Evolutionary conservation across 1,140 invertebrate genomes (phyloP), one percentile per base, ranked within the genome.

Genomic region (Geopemphigus sp.): DNA sequence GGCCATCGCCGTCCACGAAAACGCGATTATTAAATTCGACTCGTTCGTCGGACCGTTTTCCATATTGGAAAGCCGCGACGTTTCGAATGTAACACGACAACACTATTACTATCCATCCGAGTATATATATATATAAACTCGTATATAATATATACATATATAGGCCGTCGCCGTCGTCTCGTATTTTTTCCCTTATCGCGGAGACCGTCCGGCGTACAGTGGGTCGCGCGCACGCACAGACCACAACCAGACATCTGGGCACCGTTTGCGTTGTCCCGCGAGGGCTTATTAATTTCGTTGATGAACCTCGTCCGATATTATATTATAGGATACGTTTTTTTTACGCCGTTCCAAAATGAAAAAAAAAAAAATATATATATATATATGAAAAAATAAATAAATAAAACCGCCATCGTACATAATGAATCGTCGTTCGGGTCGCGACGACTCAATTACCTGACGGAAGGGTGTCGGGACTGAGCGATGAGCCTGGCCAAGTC

Each of bases 161-260:
- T n/a, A n/a, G n/a, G n/a, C n/a, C n/a, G n/a, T n/a, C n/a, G n/a
- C n/a, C n/a, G n/a, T n/a, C n/a, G n/a, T n/a, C n/a, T n/a, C n/a
- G n/a, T 39, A 57, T 59, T 56, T 29, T 39, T 19, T 32, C 32
- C 11, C 2, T 39, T 66, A 45, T 39, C n/a, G n/a, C n/a, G n/a
- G n/a, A n/a, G n/a, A n/a, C 29, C 54, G 17, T 39, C 19, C 22
- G 17, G 15, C 26, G 19, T 47, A 15, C 45, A n/a, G n/a, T n/a
- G n/a, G 5, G 53, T 32, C 72, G 19, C 5, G 0, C 5, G 8
- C 17, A n/a, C n/a, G n/a, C n/a, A n/a, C n/a, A n/a, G n/a, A n/a
- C n/a, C n/a, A n/a, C n/a, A n/a, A n/a, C n/a, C n/a, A 61, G 74
- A 63, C 74, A 78, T 63, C 22, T 78, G 74, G 74, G 24, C 73